phyloP scores from a whole-genome alignment of 2,797 vertebrate genomes.

The Pangasius djambal region DNA sequence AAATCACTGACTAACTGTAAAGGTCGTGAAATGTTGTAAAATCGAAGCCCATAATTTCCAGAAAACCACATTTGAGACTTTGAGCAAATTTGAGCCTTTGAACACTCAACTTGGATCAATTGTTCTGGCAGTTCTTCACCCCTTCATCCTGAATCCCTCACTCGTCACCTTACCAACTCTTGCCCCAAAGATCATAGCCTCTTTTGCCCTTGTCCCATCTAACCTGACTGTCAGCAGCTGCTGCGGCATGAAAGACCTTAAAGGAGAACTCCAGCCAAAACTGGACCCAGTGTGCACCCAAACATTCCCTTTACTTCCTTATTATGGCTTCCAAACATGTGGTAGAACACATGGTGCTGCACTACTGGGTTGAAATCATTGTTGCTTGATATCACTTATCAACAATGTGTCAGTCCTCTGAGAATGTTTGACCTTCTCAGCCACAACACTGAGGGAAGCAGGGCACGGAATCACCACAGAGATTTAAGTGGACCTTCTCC shows the following conservation, averaged over 20 bases:
- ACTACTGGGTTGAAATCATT: not conserved
- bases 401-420: not conserved
- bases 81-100: not conserved
- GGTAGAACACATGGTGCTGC: not conserved
- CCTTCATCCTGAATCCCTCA: conserved; percentile 71
- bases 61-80: not conserved
- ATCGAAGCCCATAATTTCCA: not conserved
- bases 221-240: conserved; percentile 34
- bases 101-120: not conserved
- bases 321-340: conserved; percentile 6
- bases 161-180: conserved; percentile 72
- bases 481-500: conserved; percentile 52
- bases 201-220: conserved; percentile 39
- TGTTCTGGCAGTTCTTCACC: not conserved
- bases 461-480: not conserved
- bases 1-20: not conserved
- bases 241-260: not conserved
- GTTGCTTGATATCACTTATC: not conserved
- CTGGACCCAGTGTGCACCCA: not conserved
- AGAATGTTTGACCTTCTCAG: not conserved
- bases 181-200: conserved; percentile 78
- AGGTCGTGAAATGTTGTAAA: not conserved
- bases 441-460: not conserved
- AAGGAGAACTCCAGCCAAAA: conserved; percentile 12
- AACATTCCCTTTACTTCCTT: conserved; percentile 28